Evolutionary conservation across 2,113 vertebrate species (phyloP), one percentile per base, ranked within the genome.

Genomic region (Arizona elegans): DNA sequence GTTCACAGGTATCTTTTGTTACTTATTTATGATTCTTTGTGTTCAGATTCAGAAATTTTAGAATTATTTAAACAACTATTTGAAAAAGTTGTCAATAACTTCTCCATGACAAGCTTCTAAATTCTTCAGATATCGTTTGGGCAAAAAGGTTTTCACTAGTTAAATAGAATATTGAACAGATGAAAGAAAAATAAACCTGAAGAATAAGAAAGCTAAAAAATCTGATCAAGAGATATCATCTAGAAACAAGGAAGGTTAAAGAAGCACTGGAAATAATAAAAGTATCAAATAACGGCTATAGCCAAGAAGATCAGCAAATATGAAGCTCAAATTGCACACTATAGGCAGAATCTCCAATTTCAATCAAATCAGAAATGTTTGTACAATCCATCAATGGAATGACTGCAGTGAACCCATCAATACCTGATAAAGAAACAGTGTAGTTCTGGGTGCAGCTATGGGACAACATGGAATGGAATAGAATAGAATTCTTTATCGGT

Each of bases 1-100:
- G 99, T 99, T 10, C 99, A 99, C 98, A 99, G 99, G 99, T 99
- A 97, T 86, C 23, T 92, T 23, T 7, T 86, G 38, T 90, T 2
- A 0, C 8, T 92, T 52, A 24, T 59, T 90, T 70, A 55, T 47
- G 58, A 55, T 87, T 43, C 8, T 26, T 87, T 47, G 21, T 75
- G 4, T 17, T 92, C 6, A 62, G 6, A 38, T 26, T 59, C 47
- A 87, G 23, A 70, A 88, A 21, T 88, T 0, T 0, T 65, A 0
- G 1, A n/a, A 10, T 9, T 26, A 59, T 12, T 11, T 62, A 29
- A 19, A 33, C 56, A 58, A 8, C 21, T 86, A 26, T 91, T 86
- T 15, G n/a, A n/a, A n/a, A n/a, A n/a, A n/a, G n/a, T n/a, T n/a
- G n/a, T n/a, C n/a, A n/a, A n/a, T n/a, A 23, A 12, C 24, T 38